Evolutionary conservation across 2,797 vertebrate species (phyloP), one percentile per base, ranked within the genome.

Genomic region (Gymnoscopelus braueri): DNA sequence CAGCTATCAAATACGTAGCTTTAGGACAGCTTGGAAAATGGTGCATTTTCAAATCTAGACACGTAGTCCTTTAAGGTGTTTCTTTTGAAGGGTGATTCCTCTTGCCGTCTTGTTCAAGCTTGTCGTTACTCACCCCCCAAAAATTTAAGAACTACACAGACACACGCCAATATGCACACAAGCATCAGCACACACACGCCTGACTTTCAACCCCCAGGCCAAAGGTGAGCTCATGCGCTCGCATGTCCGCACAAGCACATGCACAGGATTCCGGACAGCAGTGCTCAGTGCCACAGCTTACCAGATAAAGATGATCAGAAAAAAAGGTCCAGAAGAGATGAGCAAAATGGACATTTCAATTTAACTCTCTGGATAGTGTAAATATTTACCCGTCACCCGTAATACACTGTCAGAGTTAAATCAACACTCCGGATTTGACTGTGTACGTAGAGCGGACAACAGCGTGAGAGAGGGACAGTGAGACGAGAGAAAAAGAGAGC

Each of bases 81-180:
- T 15, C 58, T 56, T 35, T 24, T 55, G 15, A 68, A 32, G 35
- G 60, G 47, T 12, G n/a, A 65, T 39, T 74, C 79, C 12, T 64
- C 50, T 75, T 2, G 76, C 75, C 29, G 71, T 84, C 84, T 65
- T 82, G 82, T 83, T 72, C n/a, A 15, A 82, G 71, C 71, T 67
- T 61, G 77, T 62, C 66, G 70, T 63, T 4, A n/a, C 50, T n/a
- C 50, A 44, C 39, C 39, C 50, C 50, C 12, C 50, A 13, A 6
- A n/a, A 51, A 15, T 51, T 3, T 3, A n/a, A 51, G n/a, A 51
- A 44, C 3, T 51, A 51, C 50, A 2, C 39, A 44, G 39, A 9
- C 39, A 44, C 39, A 44, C 39, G 9, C 39, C 39, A 44, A 44
- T 44, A 35, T 35, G 74, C 73, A 32, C 58, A 73, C 59, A 81